These are phyloP conservation scores for Heteronetta atricapilla DNA, from an alignment of 2,113 vertebrate genomes.

Conservation along the genomic window DNA sequence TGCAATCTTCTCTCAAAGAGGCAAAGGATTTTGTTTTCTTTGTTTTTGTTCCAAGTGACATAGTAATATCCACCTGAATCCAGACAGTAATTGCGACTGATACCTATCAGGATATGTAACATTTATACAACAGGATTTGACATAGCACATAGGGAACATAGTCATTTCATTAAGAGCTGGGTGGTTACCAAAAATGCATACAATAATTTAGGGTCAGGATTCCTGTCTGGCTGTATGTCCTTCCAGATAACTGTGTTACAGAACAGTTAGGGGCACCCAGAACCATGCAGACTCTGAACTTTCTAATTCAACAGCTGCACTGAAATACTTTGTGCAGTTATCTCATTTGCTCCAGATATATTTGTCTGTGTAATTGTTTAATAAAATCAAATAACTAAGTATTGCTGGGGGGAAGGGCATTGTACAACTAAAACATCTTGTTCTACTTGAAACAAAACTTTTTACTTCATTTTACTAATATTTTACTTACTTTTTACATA, in stretches of 20 bases:
- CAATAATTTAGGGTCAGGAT: neutral
- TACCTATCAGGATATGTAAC: slow-evolving; percentile 24
- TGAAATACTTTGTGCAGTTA: neutral
- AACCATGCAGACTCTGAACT: neutral
- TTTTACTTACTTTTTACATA: neutral
- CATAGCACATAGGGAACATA: neutral
- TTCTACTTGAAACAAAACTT: neutral
- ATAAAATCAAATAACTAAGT: neutral
- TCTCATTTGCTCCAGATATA: neutral
- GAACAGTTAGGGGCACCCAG: slow-evolving; percentile 19
- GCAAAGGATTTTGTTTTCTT: slow-evolving; percentile 60
- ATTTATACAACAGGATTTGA: slow-evolving; percentile 43
- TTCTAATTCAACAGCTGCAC: neutral
- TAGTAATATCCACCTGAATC: slow-evolving; percentile 33
- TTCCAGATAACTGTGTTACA: slow-evolving; percentile 11
- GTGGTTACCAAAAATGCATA: slow-evolving; percentile 28
- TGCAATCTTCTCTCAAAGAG: slow-evolving; percentile 38
- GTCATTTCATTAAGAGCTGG: neutral
- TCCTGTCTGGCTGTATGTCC: neutral
- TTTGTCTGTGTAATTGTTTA: slow-evolving; percentile 28
- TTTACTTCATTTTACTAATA: slow-evolving; percentile 3
- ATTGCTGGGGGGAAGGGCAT: neutral
- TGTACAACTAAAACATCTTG: neutral
- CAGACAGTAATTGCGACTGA: slow-evolving; percentile 56
- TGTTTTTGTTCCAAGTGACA: slow-evolving; percentile 65